Base-by-base conservation (phyloP, 2,113 vertebrate species). In the Macquaria australasica region DNA sequence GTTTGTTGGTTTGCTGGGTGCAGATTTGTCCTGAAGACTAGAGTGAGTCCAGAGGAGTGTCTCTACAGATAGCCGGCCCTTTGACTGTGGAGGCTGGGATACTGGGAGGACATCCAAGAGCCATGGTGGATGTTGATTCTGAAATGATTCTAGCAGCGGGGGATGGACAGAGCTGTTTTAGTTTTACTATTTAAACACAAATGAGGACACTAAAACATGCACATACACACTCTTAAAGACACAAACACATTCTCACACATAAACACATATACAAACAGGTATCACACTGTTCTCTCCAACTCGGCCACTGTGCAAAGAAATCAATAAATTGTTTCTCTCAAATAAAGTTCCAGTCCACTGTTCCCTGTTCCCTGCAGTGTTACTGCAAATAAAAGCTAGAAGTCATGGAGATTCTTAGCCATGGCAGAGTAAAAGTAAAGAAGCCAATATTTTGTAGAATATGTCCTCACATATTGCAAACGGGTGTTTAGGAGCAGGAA, bases 291-390 rank as follows among this genome's bases (percentile, higher is more conserved):
- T 85, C 15, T 85, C 15, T 64, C 18, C 45, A 78, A 43, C 59
- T 73, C 8, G 0, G 18, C 68, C 50, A 62, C 43, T 31, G 69
- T 50, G 63, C 55, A 56, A 55, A 31, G 53, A 81, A 87, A 82
- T 86, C 82, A 25, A 80, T 87, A 71, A 50, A 84, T 79, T 15
- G 15, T 80, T 77, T 76, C 21, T 79, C n/a, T 84, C 16, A 58
- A 63, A 88, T 66, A 76, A 69, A 59, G 37, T 21, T 83, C 43
- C n/a, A 50, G 56, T 62, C 50, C 25, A 11, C 41, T 43, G 76
- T 72, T 82, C 20, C 8, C 7, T 34, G n/a, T 72, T 83, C 50
- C 72, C 79, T 71, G 63, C 8, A 3, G 70, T 25, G 64, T 16
- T 48, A 9, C 23, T 68, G 43, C 39, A 77, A 79, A 85, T 70